Base-by-base conservation (phyloP, 2,888 invertebrate genomes). In the Hermaeophaga mercurialis region DNA sequence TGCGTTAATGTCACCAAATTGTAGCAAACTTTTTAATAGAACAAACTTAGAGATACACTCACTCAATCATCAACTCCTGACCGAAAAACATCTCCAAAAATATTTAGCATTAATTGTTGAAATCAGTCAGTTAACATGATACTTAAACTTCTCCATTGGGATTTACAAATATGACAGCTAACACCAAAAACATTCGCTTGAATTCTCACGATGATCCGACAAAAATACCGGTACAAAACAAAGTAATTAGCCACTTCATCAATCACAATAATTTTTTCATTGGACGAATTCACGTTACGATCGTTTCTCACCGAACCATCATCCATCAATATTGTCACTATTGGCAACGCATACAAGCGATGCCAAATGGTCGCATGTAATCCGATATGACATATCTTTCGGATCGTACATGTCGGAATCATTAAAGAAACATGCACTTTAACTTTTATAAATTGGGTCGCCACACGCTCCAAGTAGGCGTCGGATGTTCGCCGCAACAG, bases 371-470 rank as follows among this genome's bases (percentile, higher is more conserved):
- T 66, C 62, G 60, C 64, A 62, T 62, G 65, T 72, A 72, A 73
- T 68, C 63, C 67, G 70, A 71, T 70, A 70, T 70, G 73, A 73
- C 73, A 70, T 73, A 73, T 73, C 73, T 70, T 54, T 47, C 46
- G 36, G 59, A 73, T 73, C 73, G 59, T 68, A 70, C 72, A 72
- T 63, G 72, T 60, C 62, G 59, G 63, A 63, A 66, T 59, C 59
- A 56, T 59, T 59, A 56, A 54, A 49, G 22, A 56, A 56, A 48
- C 53, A 54, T 50, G 54, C 54, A 26, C 41, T 50, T 49, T 58
- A 41, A 26, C 43, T 43, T 9, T 9, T 22, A 22, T 43, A 22
- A 26, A 43, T 43, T 43, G 43, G 43, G 33, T 45, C 22, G 45
- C 45, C 45, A 33, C 45, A 45, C 45, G 45, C 45, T 45, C 33